Evolutionary conservation across 2,113 vertebrate genomes (phyloP).

Genomic region (Mesitornis unicolor): DNA sequence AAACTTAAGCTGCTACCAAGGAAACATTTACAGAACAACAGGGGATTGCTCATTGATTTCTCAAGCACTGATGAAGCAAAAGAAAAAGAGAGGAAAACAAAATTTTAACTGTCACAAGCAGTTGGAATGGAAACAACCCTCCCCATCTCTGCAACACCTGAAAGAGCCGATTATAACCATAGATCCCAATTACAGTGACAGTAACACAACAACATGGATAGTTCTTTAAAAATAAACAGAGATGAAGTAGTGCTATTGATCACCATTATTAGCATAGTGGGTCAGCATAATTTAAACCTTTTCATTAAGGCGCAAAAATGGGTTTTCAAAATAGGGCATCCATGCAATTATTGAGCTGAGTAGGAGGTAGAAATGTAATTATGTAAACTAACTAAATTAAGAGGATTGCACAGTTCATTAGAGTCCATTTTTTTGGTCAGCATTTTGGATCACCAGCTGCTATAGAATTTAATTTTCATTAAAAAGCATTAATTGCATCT

Average conservation of each 20-base stretch:
- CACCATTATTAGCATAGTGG: slow-evolving; percentile 2
- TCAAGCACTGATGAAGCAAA: not conserved
- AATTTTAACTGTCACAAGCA: not conserved
- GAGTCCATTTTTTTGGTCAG: slow-evolving; percentile 48
- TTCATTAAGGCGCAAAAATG: slow-evolving; percentile 22
- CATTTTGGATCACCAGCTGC: slow-evolving; percentile 64
- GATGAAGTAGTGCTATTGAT: slow-evolving; percentile 12
- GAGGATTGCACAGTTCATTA: slow-evolving; percentile 64
- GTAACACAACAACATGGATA: not conserved
- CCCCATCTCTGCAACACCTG: not conserved
- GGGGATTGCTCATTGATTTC: not conserved
- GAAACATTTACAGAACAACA: not conserved
- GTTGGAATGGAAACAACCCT: not conserved
- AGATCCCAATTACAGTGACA: not conserved
- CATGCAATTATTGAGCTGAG: slow-evolving; percentile 49
- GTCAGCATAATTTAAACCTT: slow-evolving; percentile 38
- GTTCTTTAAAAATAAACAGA: not conserved
- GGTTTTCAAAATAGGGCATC: slow-evolving; percentile 32
- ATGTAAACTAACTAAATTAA: slow-evolving; percentile 68
- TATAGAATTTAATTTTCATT: slow-evolving; percentile 45
- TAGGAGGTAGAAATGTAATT: slow-evolving; percentile 69
- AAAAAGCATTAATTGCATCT: slow-evolving; percentile 45
- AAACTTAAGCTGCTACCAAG: not conserved
- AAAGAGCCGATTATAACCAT: not conserved
- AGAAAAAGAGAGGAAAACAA: not conserved